These are phyloP conservation scores for Hippasteria phrygiana DNA, from an alignment of 53 echinoderm and acorn worm species.

Conservation along the genomic window DNA sequence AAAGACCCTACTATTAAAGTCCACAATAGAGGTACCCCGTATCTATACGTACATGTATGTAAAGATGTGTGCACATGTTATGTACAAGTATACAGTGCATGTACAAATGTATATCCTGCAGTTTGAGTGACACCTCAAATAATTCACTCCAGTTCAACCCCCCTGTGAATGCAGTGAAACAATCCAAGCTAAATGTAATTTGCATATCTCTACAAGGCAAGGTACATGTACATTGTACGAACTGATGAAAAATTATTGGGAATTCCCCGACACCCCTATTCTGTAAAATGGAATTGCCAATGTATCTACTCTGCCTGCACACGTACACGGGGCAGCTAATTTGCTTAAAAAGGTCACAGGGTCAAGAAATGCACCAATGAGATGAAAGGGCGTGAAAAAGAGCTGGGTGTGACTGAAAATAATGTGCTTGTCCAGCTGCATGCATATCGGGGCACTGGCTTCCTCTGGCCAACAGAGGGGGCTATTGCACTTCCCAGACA, in stretches of 20 bases:
- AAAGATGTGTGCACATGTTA: neutral
- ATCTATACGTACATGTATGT: neutral
- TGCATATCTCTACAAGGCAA: neutral
- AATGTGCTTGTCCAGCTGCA: neutral
- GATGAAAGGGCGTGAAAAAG: neutral
- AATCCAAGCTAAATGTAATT: neutral
- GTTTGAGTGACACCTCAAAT: neutral
- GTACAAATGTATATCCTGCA: neutral
- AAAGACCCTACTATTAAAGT: no score
- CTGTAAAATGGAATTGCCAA: constrained; percentile 28
- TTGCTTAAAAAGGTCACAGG: constrained; percentile 2
- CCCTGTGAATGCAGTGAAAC: constrained; percentile 14
- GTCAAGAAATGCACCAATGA: constrained; percentile 28
- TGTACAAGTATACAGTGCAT: neutral
- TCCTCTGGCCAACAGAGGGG: constrained; percentile 46
- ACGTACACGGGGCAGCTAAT: neutral
- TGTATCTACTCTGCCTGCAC: neutral
- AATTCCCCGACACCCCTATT: neutral
- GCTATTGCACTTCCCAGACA: constrained; percentile 34
- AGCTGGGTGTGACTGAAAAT: constrained; percentile 40
- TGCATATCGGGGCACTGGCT: constrained; percentile 13
- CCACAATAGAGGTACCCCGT: neutral
- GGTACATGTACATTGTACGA: no score
- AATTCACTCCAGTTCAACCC: neutral
- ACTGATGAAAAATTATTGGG: neutral